These are phyloP conservation scores for Pelusios castaneus DNA, from an alignment of 2,113 vertebrate genomes.

Conservation along the genomic window DNA sequence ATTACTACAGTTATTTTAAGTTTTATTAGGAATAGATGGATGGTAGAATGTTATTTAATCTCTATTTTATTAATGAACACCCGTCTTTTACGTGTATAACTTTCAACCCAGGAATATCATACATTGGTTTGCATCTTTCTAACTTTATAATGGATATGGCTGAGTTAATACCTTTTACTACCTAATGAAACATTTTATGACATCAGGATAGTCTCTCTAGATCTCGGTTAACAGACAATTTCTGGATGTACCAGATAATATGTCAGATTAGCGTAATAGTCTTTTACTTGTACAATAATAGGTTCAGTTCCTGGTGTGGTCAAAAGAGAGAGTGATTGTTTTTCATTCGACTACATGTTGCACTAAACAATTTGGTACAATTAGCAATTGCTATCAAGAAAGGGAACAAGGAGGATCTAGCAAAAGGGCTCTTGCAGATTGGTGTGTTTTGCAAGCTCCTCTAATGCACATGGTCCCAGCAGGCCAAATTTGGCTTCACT, in stretches of 20 bases:
- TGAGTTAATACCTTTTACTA: neutral
- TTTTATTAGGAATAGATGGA: neutral
- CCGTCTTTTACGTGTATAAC: neutral
- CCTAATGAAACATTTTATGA: neutral
- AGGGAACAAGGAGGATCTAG: neutral
- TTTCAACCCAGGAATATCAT: neutral
- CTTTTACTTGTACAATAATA: neutral
- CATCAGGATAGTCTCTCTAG: neutral
- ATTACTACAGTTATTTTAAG: slow-evolving; percentile 3
- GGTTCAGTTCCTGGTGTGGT: neutral
- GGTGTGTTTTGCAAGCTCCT: neutral
- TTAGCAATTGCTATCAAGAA: neutral
- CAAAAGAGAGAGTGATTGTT: neutral
- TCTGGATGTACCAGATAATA: fast-evolving
- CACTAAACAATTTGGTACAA: neutral
- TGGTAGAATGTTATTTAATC: neutral
- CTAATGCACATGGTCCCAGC: neutral
- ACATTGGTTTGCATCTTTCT: neutral
- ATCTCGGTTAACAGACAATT: neutral
- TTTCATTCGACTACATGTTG: neutral
- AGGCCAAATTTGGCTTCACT: neutral
- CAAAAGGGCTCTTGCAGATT: neutral
- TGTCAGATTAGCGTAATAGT: neutral
- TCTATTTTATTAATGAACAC: neutral
- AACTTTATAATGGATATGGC: neutral